Percentiles rank a stretch among this genome's conserved stretches.
phyloP scores from a whole-genome alignment of 2,888 invertebrate species.

The Polydrusus tereticollis region DNA sequence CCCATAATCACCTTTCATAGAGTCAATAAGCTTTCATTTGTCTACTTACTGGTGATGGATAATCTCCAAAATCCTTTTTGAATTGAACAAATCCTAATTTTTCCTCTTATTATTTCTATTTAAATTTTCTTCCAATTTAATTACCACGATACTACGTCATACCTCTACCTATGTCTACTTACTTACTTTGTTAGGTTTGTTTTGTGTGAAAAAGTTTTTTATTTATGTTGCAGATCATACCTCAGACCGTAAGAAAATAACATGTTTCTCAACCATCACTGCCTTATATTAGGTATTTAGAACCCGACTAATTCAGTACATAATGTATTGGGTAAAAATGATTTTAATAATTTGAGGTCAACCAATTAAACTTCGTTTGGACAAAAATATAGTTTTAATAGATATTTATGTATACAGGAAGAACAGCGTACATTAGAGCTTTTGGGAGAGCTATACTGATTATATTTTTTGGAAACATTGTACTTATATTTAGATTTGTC shows the following conservation, averaged over 20 bases:
- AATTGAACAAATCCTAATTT: too few species aligned
- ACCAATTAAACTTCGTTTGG: background rate
- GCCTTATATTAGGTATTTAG: constrained; percentile 7
- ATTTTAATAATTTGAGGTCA: background rate
- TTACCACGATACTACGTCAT: background rate
- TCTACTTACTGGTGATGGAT: too few species aligned
- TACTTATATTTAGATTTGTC: too few species aligned
- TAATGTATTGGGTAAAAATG: background rate
- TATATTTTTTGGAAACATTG: too few species aligned
- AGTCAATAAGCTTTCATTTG: too few species aligned
- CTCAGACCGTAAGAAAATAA: constrained; percentile 26
- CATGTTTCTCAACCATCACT: constrained; percentile 9
- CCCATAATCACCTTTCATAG: too few species aligned
- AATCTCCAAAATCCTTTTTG: too few species aligned
- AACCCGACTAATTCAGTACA: background rate
- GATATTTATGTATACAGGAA: too few species aligned
- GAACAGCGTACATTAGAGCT: too few species aligned
- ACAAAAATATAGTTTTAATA: background rate
- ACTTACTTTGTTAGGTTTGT: background rate
- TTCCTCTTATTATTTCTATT: too few species aligned
- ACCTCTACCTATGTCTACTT: background rate
- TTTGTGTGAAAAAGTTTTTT: constrained; percentile 7
- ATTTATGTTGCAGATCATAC: constrained; percentile 21
- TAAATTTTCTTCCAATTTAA: background rate
- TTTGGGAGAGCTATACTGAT: too few species aligned